A percentile compares a stretch with the other conserved stretches of the same genome.
Conservation (phyloP, 2,797 vertebrate species). For the Hypotaenidia philippensis region DNA sequence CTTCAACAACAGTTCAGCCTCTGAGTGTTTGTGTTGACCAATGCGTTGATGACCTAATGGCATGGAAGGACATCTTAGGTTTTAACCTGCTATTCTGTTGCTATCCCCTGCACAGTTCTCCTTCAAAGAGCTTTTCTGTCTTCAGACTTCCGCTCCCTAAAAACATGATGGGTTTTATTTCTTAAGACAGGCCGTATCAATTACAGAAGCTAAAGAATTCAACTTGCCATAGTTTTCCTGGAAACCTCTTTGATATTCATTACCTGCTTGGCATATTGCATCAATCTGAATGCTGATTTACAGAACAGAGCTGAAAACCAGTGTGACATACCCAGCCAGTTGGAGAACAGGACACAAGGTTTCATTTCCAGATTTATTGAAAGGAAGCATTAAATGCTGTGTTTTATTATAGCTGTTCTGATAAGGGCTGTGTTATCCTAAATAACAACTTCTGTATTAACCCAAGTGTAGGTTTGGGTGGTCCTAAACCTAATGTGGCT, state of each 20-base stretch:
- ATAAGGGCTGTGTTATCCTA: background rate
- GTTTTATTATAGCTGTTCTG: background rate
- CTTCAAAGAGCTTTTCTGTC: background rate
- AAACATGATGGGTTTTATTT: background rate
- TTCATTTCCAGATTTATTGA: slow-evolving; percentile 24
- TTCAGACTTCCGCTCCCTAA: background rate
- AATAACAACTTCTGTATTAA: background rate
- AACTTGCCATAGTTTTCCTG: background rate
- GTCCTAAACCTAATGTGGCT: background rate
- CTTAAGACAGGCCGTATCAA: background rate
- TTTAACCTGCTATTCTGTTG: background rate
- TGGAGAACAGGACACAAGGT: background rate
- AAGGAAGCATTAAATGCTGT: background rate
- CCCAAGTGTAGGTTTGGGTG: background rate
- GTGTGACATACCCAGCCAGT: background rate
- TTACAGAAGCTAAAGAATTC: background rate
- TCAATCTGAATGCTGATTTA: slow-evolving; percentile 31
- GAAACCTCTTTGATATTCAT: slow-evolving; percentile 27
- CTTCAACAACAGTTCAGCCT: background rate
- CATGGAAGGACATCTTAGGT: background rate
- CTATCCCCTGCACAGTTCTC: background rate
- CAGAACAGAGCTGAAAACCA: background rate
- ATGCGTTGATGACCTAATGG: background rate
- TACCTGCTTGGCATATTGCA: background rate
- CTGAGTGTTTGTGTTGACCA: background rate